Evolutionary conservation across 2,888 invertebrate genomes (phyloP).

Genomic region (Stenichneumon culpator): DNA sequence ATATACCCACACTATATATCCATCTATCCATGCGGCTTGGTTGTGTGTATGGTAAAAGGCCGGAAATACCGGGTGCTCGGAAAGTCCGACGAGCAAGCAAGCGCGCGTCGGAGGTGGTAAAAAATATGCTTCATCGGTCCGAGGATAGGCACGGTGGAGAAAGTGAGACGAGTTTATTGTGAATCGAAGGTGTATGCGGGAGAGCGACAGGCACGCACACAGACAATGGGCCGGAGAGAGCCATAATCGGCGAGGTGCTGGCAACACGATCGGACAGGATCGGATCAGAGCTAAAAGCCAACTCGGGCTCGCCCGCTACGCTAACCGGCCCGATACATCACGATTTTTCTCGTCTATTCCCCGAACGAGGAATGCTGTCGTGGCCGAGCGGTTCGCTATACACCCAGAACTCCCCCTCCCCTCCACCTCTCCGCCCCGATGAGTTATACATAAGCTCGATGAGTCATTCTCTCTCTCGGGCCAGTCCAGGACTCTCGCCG

Average conservation of each 20-base stretch:
- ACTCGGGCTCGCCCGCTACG: neutral
- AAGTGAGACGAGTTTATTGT: slow-evolving; percentile 23
- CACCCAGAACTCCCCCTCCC: neutral
- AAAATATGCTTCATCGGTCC: slow-evolving; percentile 22
- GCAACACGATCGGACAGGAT: neutral
- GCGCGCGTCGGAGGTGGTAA: slow-evolving; percentile 24
- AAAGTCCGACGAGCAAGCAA: slow-evolving; percentile 54
- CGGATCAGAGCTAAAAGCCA: slow-evolving; percentile 6
- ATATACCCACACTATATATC: neutral
- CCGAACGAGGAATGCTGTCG: slow-evolving; percentile 43
- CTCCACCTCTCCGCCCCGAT: neutral
- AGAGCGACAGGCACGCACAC: neutral
- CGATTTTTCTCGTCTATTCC: slow-evolving; percentile 58
- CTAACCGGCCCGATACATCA: slow-evolving; percentile 38
- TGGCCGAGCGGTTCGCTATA: slow-evolving; percentile 12
- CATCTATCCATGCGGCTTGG: neutral
- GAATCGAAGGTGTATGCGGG: neutral
- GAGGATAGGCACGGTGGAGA: slow-evolving; percentile 43
- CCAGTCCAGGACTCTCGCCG: slow-evolving; percentile 48
- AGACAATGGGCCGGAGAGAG: neutral
- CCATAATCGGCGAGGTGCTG: slow-evolving; percentile 9
- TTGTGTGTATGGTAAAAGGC: slow-evolving; percentile 65
- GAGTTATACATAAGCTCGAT: slow-evolving; percentile 50
- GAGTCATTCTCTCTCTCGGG: slow-evolving; percentile 49
- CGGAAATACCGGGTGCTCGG: slow-evolving; percentile 82